phyloP scores from a whole-genome alignment of 2,888 invertebrate species.

The Alloscopus bannaensis region DNA sequence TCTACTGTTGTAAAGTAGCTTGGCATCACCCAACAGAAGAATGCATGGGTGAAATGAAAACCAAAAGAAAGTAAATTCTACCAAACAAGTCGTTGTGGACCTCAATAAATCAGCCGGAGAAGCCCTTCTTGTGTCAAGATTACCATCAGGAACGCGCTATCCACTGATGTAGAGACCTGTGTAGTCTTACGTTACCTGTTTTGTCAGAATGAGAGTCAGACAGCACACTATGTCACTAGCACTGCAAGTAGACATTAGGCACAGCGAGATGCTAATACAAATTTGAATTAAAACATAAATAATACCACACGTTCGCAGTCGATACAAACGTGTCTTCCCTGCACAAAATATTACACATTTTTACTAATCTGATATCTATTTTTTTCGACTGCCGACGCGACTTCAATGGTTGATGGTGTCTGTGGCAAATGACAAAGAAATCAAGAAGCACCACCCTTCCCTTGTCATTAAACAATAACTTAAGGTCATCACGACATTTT shows the following conservation, averaged over 20 bases:
- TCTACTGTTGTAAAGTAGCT: background rate
- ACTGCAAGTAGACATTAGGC: slow-evolving; percentile 7
- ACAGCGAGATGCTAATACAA: slow-evolving; percentile 30
- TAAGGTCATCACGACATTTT: slow-evolving; percentile 54
- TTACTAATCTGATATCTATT: slow-evolving; percentile 20
- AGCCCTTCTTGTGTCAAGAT: slow-evolving; percentile 56
- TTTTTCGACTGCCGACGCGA: slow-evolving; percentile 16
- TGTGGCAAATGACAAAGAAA: slow-evolving; percentile 35
- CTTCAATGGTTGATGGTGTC: background rate
- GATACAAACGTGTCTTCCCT: slow-evolving; percentile 36
- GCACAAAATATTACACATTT: slow-evolving; percentile 11
- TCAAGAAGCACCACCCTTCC: slow-evolving; percentile 45
- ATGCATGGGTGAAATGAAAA: background rate
- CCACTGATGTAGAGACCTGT: slow-evolving; percentile 1
- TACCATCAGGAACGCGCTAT: slow-evolving; percentile 32
- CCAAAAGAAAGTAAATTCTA: slow-evolving; percentile 32
- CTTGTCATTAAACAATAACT: slow-evolving; percentile 55
- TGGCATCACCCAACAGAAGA: background rate
- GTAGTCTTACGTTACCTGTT: slow-evolving; percentile 19
- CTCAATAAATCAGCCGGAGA: slow-evolving; percentile 54
- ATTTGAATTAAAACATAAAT: slow-evolving; percentile 43
- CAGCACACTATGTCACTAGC: background rate
- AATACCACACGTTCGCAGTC: slow-evolving; percentile 32
- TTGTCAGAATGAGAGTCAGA: background rate
- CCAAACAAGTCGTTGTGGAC: slow-evolving; percentile 10